These are phyloP conservation scores for Callaeas wilsoni DNA, from an alignment of 2,113 vertebrate genomes.

Conservation along the genomic window DNA sequence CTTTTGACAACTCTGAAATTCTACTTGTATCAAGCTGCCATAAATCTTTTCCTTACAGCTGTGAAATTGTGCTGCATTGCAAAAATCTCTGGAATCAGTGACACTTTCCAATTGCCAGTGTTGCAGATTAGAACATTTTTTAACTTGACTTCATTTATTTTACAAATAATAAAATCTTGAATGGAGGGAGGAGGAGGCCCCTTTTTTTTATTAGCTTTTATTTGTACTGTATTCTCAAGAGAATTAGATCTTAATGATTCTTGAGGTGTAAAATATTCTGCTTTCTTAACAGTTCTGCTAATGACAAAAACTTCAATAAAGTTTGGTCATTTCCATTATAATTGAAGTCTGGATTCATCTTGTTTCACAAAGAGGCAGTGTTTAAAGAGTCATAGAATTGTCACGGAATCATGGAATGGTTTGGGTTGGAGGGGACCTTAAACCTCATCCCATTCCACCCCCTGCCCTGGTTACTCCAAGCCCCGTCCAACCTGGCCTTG, in stretches of 20 bases:
- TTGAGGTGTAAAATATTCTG: conserved; percentile 78
- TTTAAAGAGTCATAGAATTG: neutral
- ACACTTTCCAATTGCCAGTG: conserved; percentile 28
- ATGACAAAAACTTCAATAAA: conserved; percentile 75
- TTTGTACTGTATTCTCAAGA: conserved; percentile 66
- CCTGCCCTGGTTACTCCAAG: neutral
- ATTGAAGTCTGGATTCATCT: neutral
- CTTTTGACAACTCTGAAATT: conserved; percentile 20
- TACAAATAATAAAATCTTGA: conserved; percentile 50
- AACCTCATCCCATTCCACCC: neutral
- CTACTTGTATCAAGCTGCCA: conserved; percentile 18
- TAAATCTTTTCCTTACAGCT: conserved; percentile 23
- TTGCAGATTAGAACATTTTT: conserved; percentile 39
- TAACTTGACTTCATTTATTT: conserved; percentile 60
- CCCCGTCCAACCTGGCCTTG: fast-evolving
- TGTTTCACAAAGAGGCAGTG: neutral
- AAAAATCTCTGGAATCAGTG: conserved; percentile 36
- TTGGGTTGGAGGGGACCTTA: neutral
- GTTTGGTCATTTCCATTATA: conserved; percentile 26
- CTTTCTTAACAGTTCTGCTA: conserved; percentile 72
- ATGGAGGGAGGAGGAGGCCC: neutral
- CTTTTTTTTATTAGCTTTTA: conserved; percentile 47
- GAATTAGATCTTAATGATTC: conserved; percentile 65
- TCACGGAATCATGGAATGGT: neutral
- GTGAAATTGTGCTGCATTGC: conserved; percentile 39